Conservation (phyloP, 2,797 vertebrate species). For the Xerus rutilus region DNA sequence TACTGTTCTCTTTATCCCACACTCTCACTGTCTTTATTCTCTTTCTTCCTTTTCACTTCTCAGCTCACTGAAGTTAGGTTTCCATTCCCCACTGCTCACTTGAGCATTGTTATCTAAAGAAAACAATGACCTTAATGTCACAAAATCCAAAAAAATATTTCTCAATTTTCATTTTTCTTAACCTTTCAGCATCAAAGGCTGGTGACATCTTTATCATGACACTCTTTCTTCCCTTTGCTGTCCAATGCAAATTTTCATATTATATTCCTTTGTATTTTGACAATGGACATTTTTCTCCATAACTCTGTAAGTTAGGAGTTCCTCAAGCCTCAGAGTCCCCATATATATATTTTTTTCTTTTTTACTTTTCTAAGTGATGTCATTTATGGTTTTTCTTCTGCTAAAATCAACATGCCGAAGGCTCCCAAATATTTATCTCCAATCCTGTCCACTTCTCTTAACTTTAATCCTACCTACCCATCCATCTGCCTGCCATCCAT, state of each 20-base stretch:
- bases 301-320: background rate
- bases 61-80: background rate
- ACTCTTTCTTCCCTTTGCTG: background rate
- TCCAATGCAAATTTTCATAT: background rate
- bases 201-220: background rate
- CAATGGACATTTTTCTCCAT: background rate
- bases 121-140: background rate
- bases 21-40: background rate
- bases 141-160: background rate
- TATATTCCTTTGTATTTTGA: background rate
- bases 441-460: background rate
- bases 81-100: background rate
- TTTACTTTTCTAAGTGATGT: background rate
- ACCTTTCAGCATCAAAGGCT: background rate
- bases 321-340: background rate
- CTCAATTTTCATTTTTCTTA: background rate
- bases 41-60: background rate
- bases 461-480: background rate
- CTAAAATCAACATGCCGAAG: background rate
- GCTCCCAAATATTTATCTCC: background rate
- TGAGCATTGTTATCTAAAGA: background rate
- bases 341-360: background rate
- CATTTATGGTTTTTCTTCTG: background rate
- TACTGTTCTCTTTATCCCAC: background rate
- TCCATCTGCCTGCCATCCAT: background rate